A percentile compares a stretch with the other conserved stretches of the same genome.
phyloP scores from a whole-genome alignment of 2,888 invertebrate genomes.

The Melanostoma scalare region DNA sequence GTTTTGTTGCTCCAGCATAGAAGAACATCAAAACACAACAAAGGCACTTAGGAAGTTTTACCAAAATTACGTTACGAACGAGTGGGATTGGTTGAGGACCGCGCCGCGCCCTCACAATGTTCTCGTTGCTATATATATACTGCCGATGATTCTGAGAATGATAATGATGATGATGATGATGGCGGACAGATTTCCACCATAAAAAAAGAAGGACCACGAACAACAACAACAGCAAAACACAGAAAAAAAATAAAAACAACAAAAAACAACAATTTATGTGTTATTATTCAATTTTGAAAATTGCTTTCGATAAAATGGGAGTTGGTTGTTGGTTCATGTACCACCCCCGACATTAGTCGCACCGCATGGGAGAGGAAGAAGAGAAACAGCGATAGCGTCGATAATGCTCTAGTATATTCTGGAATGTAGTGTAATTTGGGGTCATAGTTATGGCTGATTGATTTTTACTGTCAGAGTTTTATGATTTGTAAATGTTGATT shows the following conservation, averaged over 20 bases:
- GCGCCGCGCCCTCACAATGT: conserved; percentile 28
- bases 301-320: conserved; percentile 58
- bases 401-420: conserved; percentile 52
- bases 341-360: conserved; percentile 54
- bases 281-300: conserved; percentile 73
- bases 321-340: conserved; percentile 27
- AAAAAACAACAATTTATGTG: conserved; percentile 69
- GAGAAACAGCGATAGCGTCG: conserved; percentile 50
- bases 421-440: conserved; percentile 70
- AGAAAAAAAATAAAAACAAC: conserved; percentile 18
- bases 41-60: conserved; percentile 70
- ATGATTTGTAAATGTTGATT: conserved; percentile 67
- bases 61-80: conserved; percentile 64
- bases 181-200: conserved; percentile 71
- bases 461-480: conserved; percentile 75
- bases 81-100: conserved; percentile 27
- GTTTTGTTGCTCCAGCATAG: conserved; percentile 62
- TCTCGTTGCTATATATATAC: conserved; percentile 2
- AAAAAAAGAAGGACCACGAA: conserved; percentile 48
- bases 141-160: conserved; percentile 33
- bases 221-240: too few species aligned
- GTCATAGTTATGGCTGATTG: conserved; percentile 77
- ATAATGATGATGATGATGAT: conserved; percentile 69
- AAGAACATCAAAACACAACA: conserved; percentile 70
- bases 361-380: conserved; percentile 20